Base-by-base conservation (phyloP, 2,797 vertebrate genomes). In the Nyctalus aviator region DNA sequence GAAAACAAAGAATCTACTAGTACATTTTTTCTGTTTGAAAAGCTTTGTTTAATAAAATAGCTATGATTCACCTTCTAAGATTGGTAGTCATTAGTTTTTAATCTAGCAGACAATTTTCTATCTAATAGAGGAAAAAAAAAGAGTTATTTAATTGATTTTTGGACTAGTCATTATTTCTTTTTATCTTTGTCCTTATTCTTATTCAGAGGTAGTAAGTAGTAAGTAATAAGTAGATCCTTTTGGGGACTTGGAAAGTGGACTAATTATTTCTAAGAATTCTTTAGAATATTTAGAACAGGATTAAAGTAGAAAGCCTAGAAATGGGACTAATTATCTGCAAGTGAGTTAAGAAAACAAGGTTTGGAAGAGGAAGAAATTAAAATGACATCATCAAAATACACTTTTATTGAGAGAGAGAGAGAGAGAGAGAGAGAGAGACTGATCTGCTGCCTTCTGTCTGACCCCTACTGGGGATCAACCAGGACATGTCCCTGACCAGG, bases 1-100 rank as follows among this genome's bases (percentile, higher is more conserved):
- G 91, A 94, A 93, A 96, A 91, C n/a, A 27, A 93, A 84, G 30
- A 1, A 44, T 57, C 35, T 68, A 79, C 86, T 94, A 77, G n/a
- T 77, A 25, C 71, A 76, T 94, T 94, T 41, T 94, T 32, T 91
- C 88, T 93, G 95, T 94, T 88, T 55, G 10, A 91, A 79, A 93
- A 6, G 0, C 20, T 93, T 84, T 87, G 15, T 88, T 86, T 44
- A 30, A 37, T 69, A 88, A 88, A 79, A 32, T 11, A 69, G 1
- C 10, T 92, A 44, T 92, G 30, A 64, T 86, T 94, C 30, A 85
- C 23, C 48, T 86, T 71, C 35, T 90, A 30, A 91, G 46, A 83
- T 85, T 73, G 4, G 44, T 46, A 27, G 13, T 30, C 21, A 85
- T 90, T 96, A 62, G 32, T 93, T 95, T 96, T 93, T 94, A 88